phyloP scores from a whole-genome alignment of 2,113 vertebrate genomes.

The Cavia aperea region DNA sequence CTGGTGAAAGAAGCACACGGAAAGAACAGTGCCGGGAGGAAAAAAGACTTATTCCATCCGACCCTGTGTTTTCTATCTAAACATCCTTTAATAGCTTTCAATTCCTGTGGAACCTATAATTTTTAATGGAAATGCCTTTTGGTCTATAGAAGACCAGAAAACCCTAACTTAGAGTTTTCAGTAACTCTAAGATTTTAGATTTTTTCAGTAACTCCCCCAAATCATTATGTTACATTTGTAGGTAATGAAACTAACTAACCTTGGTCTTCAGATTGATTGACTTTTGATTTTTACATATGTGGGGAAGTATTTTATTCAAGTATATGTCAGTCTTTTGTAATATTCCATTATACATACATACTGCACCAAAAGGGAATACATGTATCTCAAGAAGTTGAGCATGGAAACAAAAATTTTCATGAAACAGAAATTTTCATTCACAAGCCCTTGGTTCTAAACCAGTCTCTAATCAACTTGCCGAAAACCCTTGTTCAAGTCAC shows the following conservation, averaged over 20 bases:
- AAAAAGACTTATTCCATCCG: not conserved
- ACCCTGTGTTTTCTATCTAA: not conserved
- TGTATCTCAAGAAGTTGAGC: conserved; percentile 2
- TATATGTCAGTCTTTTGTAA: not conserved
- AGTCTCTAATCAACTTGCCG: conserved; percentile 3
- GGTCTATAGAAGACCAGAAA: not conserved
- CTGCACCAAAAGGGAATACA: conserved; percentile 15
- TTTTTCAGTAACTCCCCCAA: not conserved
- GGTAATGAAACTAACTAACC: not conserved
- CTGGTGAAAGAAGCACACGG: not conserved
- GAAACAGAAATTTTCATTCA: conserved; percentile 16
- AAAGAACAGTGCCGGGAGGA: not conserved
- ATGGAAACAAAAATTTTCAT: not conserved
- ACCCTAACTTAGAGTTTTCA: not conserved
- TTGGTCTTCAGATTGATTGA: not conserved
- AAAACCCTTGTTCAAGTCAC: not conserved
- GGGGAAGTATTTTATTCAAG: not conserved
- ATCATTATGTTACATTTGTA: conserved; percentile 5
- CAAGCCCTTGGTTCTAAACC: conserved; percentile 9
- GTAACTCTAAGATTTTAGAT: not conserved
- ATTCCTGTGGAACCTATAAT: not conserved
- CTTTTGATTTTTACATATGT: conserved; percentile 19
- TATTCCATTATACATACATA: not conserved
- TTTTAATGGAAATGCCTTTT: conserved; percentile 26
- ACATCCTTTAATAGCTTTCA: not conserved